Evolutionary conservation across 2,797 vertebrate species (phyloP).

Genomic region (Carapus acus): DNA sequence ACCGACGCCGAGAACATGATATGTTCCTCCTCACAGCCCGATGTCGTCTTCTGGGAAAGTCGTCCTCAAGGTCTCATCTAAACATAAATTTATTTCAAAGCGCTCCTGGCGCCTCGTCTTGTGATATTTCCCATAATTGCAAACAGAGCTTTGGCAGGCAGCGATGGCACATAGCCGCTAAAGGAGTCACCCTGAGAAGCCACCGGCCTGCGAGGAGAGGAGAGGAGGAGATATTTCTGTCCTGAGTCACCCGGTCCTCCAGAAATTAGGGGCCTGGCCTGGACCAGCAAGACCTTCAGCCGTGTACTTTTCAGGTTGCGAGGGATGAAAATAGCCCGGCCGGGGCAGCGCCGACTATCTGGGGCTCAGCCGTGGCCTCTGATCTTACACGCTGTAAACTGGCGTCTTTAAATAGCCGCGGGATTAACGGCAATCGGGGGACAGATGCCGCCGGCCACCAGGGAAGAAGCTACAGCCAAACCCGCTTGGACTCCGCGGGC

Average conservation of each 20-base stretch:
- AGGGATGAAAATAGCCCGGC: conserved; percentile 9
- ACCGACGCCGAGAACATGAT: conserved; percentile 1
- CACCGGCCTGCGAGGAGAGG: conserved; percentile 23
- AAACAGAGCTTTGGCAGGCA: conserved; percentile 14
- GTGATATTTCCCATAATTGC: conserved; percentile 18
- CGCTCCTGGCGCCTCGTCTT: conserved; percentile 5
- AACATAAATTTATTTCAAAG: neutral
- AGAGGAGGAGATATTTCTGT: conserved; percentile 49
- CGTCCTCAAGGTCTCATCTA: neutral
- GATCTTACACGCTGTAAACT: conserved; percentile 44
- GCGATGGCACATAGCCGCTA: conserved; percentile 21
- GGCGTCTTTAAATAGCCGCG: conserved; percentile 64
- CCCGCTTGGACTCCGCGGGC: no score
- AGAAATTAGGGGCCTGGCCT: conserved; percentile 32
- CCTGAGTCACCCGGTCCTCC: conserved; percentile 52
- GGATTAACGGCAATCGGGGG: conserved; percentile 66
- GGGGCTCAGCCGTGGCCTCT: conserved; percentile 37
- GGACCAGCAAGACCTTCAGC: conserved; percentile 31
- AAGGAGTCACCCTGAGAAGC: conserved; percentile 49
- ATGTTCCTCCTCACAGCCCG: conserved; percentile 17
- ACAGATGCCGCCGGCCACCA: conserved; percentile 55
- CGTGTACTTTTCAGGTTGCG: conserved; percentile 28
- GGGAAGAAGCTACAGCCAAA: conserved; percentile 51
- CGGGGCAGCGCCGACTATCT: conserved; percentile 36
- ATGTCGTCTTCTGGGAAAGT: neutral